A percentile compares a stretch with the other conserved stretches of the same genome.
These are phyloP conservation scores for Smithornis capensis DNA, from an alignment of 2,113 vertebrate species.

Conservation along the genomic window DNA sequence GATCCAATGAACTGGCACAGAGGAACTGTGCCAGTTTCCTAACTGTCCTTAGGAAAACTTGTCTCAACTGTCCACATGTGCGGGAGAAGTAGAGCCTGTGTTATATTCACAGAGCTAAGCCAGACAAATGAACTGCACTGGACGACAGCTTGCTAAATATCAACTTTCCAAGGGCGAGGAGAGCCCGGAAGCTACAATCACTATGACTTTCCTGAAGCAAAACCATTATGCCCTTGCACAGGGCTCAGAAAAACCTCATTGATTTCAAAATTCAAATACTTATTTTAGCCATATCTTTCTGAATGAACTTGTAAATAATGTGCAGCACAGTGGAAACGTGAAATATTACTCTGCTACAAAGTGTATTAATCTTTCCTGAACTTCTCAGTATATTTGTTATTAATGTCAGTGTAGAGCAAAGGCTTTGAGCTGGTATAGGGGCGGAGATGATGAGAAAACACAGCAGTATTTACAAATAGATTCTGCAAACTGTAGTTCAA, in stretches of 20 bases:
- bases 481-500: slow-evolving; percentile 53
- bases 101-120: neutral
- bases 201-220: neutral
- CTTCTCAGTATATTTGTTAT: neutral
- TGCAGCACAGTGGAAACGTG: neutral
- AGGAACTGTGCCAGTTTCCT: too few species aligned
- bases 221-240: neutral
- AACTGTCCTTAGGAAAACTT: neutral
- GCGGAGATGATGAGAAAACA: neutral
- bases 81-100: neutral
- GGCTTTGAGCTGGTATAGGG: neutral
- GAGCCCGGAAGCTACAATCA: neutral
- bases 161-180: neutral
- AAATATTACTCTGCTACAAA: neutral
- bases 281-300: neutral
- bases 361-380: slow-evolving; percentile 2
- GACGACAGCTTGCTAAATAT: neutral
- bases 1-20: neutral
- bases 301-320: slow-evolving; percentile 22
- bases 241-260: neutral
- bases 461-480: slow-evolving; percentile 45
- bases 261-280: neutral
- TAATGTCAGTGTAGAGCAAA: neutral
- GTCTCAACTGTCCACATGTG: rapidly evolving
- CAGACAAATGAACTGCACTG: neutral